Base-by-base conservation (phyloP, 2,888 invertebrate species). In the Acanthococcus lagerstroemiae region DNA sequence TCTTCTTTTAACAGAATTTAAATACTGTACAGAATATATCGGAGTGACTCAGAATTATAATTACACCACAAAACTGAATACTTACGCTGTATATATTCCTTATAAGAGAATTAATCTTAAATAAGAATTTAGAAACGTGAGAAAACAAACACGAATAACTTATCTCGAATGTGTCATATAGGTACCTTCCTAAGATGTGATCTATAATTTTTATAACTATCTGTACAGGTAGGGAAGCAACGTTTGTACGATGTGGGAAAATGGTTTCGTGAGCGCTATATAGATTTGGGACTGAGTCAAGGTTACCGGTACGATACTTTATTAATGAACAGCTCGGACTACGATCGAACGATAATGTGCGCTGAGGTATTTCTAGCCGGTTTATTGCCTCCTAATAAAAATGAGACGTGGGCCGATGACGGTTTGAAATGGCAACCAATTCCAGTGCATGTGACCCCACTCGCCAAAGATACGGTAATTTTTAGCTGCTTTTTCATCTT, bases 291-390 rank as follows among this genome's bases (percentile, higher is more conserved):
- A 3, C 69, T 79, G 80, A 70, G 74, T 1, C 24, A 57, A 5
- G 72, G 73, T 3, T 88, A 85, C 73, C 78, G 80, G 4, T 77
- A 76, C 55, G 77, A 80, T 30, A 80, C 84, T 73, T 78, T 87
- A 37, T 79, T 78, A 71, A 76, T 88, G 1, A 78, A 80, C 60
- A 88, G 91, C 52, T 92, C 94, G 0, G 90, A 94, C 77, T 85
- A 87, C n/a, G 93, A 95, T 77, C 83, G 95, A 25, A 91, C 95
- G 0, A 77, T 95, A 9, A 91, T 91, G 88, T 92, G 91, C 67
- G 94, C 90, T 0, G 82, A 86, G 73, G 80, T 86, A 1, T 86
- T 90, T 75, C 78, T 93, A 69, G 90, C 91, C 60, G 80, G 79
- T 2, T 70, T 80, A 27, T 80, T 75, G 70, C 77, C 76, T 7